These are phyloP conservation scores for Myotis planiceps DNA, from an alignment of 2,797 vertebrate genomes.

Conservation along the genomic window DNA sequence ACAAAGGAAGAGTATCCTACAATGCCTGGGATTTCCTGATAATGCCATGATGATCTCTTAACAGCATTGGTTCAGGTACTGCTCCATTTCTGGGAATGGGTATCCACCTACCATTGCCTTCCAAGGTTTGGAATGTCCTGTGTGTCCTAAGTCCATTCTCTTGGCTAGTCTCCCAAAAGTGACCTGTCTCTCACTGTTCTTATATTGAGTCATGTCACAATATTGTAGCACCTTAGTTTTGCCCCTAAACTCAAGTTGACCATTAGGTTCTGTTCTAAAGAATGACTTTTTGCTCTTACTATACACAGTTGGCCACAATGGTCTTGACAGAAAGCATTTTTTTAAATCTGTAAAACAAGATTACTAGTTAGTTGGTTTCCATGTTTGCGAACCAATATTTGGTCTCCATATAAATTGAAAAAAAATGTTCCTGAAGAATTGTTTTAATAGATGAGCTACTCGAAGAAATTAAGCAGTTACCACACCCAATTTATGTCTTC, in stretches of 20 bases:
- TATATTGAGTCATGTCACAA: not conserved
- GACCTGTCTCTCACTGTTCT: not conserved
- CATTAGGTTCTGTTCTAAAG: not conserved
- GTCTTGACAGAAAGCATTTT: slow-evolving; percentile 29
- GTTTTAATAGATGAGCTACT: not conserved
- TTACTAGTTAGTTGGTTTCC: not conserved
- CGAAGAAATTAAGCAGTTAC: not conserved
- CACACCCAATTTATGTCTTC: not conserved
- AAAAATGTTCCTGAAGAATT: not conserved
- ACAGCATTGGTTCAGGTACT: not conserved
- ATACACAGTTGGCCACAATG: not conserved
- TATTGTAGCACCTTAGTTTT: not conserved
- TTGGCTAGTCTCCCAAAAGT: not conserved
- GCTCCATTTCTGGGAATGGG: not conserved
- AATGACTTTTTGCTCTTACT: not conserved
- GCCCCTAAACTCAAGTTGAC: not conserved
- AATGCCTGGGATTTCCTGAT: not conserved
- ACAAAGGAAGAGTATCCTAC: not conserved
- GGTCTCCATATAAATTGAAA: not conserved
- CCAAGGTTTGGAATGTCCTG: not conserved
- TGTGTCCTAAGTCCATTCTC: not conserved
- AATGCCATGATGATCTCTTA: not conserved
- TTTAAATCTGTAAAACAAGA: not conserved
- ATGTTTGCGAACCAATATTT: not conserved
- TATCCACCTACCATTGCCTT: not conserved